These are phyloP conservation scores for Anthoscopus minutus DNA, from an alignment of 2,113 vertebrate species.

Conservation along the genomic window DNA sequence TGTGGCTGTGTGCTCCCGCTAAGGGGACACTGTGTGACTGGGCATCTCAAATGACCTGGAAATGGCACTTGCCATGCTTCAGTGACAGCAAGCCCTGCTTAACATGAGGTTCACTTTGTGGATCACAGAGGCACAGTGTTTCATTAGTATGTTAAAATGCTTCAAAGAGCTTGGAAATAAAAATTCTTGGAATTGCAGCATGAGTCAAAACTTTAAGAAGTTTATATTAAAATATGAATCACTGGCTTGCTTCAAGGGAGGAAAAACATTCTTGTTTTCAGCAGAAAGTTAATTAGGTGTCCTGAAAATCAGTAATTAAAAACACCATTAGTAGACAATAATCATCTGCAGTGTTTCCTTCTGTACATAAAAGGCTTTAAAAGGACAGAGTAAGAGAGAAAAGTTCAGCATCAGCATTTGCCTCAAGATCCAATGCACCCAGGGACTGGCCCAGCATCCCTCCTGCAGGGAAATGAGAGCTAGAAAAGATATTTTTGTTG, in stretches of 20 bases:
- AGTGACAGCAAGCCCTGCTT: background rate
- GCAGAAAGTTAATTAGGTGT: conserved; percentile 1
- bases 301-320: conserved; percentile 35
- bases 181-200: conserved; percentile 1
- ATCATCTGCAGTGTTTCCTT: background rate
- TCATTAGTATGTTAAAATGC: background rate
- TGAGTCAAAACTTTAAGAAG: background rate
- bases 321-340: background rate
- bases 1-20: fast-evolving
- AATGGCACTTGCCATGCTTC: background rate
- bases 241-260: background rate
- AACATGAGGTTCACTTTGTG: background rate
- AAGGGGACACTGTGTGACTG: background rate
- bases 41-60: background rate
- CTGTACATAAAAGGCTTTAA: background rate
- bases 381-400: background rate
- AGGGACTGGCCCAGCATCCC: background rate
- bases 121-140: background rate
- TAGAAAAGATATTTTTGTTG: background rate
- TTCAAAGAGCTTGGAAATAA: background rate
- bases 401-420: conserved; percentile 28
- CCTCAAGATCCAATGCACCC: background rate
- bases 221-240: background rate
- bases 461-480: background rate
- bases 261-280: background rate